Conservation (phyloP, 2,113 vertebrate genomes). For the Tupaia chinensis region DNA sequence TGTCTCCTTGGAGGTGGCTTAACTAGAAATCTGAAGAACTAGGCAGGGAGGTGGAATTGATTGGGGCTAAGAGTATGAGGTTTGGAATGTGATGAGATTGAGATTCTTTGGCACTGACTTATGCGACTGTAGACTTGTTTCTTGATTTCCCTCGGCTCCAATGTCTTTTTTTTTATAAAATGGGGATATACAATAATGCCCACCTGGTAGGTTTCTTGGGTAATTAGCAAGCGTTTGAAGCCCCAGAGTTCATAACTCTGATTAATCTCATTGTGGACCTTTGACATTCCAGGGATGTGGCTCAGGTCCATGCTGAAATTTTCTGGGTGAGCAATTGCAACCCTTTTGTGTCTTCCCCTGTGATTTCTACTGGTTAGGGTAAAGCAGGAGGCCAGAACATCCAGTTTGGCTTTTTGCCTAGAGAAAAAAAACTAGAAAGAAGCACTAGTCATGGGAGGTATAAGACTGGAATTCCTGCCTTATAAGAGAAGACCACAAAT, state of each 20-base stretch:
- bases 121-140: background rate
- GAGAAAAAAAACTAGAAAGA: background rate
- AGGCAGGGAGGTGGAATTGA: background rate
- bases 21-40: background rate
- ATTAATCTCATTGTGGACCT: background rate
- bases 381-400: background rate
- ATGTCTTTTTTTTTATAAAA: constrained; percentile 6
- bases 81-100: background rate
- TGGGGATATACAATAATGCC: background rate
- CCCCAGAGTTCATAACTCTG: background rate
- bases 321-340: background rate
- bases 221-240: background rate
- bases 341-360: background rate
- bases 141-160: background rate
- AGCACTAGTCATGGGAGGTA: background rate
- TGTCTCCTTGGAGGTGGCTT: background rate
- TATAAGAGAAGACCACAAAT: background rate
- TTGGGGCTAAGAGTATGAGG: background rate
- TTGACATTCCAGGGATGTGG: background rate
- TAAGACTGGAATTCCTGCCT: background rate
- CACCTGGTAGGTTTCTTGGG: background rate
- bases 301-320: background rate
- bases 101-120: background rate
- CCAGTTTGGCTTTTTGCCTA: background rate
- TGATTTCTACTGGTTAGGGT: background rate